Evolutionary conservation across 1,140 invertebrate species (phyloP).

Genomic region (Frieseomelitta varia): DNA sequence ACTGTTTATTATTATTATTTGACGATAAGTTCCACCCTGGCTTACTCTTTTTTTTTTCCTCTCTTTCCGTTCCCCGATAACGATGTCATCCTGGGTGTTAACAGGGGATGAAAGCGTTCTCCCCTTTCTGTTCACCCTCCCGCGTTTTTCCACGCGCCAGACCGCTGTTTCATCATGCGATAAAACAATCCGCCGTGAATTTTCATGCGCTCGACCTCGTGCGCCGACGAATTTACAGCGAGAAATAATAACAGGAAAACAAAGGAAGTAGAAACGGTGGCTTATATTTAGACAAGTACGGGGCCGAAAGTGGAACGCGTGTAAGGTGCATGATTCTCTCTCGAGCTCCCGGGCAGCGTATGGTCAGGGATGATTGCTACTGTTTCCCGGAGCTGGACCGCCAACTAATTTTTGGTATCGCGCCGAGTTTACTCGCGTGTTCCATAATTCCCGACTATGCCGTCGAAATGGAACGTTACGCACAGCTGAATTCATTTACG

Average conservation of each 20-base stretch:
- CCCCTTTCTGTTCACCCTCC: neutral
- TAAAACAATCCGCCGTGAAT: neutral
- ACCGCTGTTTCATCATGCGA: neutral
- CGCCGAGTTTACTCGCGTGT: slow-evolving; percentile 56
- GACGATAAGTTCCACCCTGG: neutral
- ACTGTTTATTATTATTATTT: slow-evolving; percentile 42
- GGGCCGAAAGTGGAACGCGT: slow-evolving; percentile 42
- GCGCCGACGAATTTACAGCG: neutral
- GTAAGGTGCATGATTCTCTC: slow-evolving; percentile 47
- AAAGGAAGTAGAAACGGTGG: slow-evolving; percentile 4
- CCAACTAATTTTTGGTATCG: slow-evolving; percentile 65
- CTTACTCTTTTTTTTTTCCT: neutral
- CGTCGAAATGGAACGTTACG: slow-evolving; percentile 58
- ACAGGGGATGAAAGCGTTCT: slow-evolving; percentile 14
- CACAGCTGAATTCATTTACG: slow-evolving; percentile 49
- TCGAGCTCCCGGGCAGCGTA: slow-evolving; percentile 22
- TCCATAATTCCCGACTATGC: slow-evolving; percentile 42
- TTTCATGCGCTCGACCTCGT: neutral
- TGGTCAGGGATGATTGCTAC: slow-evolving; percentile 54
- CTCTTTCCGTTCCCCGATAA: neutral
- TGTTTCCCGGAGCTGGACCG: slow-evolving; percentile 53
- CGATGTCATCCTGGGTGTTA: slow-evolving; percentile 5
- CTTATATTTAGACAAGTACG: slow-evolving; percentile 18
- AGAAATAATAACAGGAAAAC: neutral
- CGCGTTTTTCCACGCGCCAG: neutral